Evolutionary conservation across 2,113 vertebrate genomes (phyloP), one percentile per base, ranked within the genome.

Genomic region (Tor tambroides): DNA sequence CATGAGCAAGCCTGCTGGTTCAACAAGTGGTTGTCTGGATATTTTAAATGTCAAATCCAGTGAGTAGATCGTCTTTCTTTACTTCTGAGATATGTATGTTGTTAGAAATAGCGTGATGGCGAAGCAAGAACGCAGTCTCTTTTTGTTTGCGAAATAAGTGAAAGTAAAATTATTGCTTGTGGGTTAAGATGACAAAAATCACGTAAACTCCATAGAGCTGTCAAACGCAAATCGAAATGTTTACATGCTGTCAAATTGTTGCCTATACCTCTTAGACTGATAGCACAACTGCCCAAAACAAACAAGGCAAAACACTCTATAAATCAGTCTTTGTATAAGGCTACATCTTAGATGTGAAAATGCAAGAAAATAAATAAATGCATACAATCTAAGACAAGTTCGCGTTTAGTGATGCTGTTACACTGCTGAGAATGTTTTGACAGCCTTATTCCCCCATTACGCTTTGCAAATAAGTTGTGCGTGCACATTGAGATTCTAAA

Each of bases 11-110:
- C 96, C 98, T 35, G 95, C 97, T 15, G 96, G 96, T 94, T 98
- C 98, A 98, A 99, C 98, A 99, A 98, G 98, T 99, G 97, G 97
- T 95, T 99, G 95, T 93, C 93, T 96, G 94, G 95, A 95, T 94
- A 95, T 96, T 93, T 94, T 96, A 85, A 96, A 93, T 85, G 95
- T 96, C 91, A 96, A 96, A 93, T 96, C 95, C 91, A 96, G 95
- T 96, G 93, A 96, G 95, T 95, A 90, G 84, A 85, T 85, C 87
- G 74, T 59, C 5, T 85, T 59, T 85, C 84, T 46, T 86, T n/a
- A n/a, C 65, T 82, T 23, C 17, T 3, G 35, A 21, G 32, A 19
- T 8, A 10, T 19, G 7, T 0, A 19, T 38, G 75, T 8, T 51
- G 7, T 54, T 51, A 54, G 14, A 54, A 49, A 54, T 28, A 46